Base-by-base conservation (phyloP, 2,888 invertebrate genomes). In the Aricia artaxerxes region DNA sequence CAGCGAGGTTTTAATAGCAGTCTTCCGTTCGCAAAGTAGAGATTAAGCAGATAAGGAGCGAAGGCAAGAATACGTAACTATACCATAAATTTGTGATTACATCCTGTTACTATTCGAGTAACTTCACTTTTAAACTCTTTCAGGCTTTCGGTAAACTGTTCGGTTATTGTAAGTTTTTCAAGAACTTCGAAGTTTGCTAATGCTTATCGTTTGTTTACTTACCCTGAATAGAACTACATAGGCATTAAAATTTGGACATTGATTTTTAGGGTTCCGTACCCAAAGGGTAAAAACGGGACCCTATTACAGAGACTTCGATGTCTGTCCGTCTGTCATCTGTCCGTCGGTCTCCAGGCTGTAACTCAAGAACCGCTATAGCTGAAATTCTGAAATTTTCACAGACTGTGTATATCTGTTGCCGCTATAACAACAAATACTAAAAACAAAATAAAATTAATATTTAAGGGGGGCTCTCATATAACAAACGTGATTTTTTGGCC, bases 1-100 rank as follows among this genome's bases (percentile, higher is more conserved):
- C 80, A 82, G 82, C 78, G 78, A 82, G 82, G 81, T 81, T 82
- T 82, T 83, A 83, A 83, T 82, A 81, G 82, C 80, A 80, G 78
- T 81, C 80, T 81, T 82, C 80, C 82, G 80, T 80, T 81, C 79
- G 79, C 80, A 82, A 82, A 82, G 81, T 82, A 80, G 80, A 84
- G 84, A 83, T 84, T 84, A 82, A 79, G 79, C 78, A 81, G 83
- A 84, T 83, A 84, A 83, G 82, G 80, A 81, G 81, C 81, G 80
- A 78, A 83, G 79, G 80, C 79, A 80, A 80, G 81, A 82, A 80
- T 82, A 80, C 79, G 78, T 82, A 82, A 82, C 82, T 82, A 78
- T 79, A 79, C 80, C 77, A 81, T 82, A 82, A 82, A 82, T 81
- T 81, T 82, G 81, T 81, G 82, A 82, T 82, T 82, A 82, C 82